These are phyloP conservation scores for Drosophila histrio DNA, from an alignment of 2,888 invertebrate species.

Conservation along the genomic window DNA sequence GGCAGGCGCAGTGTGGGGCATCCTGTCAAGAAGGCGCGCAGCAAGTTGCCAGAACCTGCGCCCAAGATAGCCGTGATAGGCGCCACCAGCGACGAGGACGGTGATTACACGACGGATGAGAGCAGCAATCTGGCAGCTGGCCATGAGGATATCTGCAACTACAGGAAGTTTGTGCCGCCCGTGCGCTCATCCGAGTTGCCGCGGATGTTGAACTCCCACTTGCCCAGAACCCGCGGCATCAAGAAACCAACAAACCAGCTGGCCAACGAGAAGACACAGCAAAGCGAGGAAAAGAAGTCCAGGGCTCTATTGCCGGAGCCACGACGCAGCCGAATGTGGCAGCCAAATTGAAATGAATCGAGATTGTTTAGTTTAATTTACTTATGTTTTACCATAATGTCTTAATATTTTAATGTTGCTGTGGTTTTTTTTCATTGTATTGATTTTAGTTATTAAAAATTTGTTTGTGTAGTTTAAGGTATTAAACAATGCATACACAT, in stretches of 20 bases:
- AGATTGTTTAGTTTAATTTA: conserved; percentile 4
- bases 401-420: conserved; percentile 1
- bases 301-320: conserved; percentile 25
- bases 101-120: conserved; percentile 42
- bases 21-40: conserved; percentile 62
- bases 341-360: not conserved
- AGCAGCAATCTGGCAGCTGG: conserved; percentile 4
- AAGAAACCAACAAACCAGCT: not conserved
- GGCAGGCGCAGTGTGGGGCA: conserved; percentile 61
- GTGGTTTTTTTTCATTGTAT: not conserved
- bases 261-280: not conserved
- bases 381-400: conserved; percentile 1
- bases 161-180: conserved; percentile 36
- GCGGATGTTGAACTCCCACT: not conserved
- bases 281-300: not conserved
- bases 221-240: not conserved
- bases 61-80: not conserved
- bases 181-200: conserved; percentile 54
- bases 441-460: not conserved
- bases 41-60: conserved; percentile 46
- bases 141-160: conserved; percentile 25
- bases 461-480: not conserved
- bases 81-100: conserved; percentile 26
- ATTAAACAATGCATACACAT: not conserved
- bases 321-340: conserved; percentile 35